Evolutionary conservation across 2,113 vertebrate genomes (phyloP), one percentile per base, ranked within the genome.

Genomic region (Mobula birostris): DNA sequence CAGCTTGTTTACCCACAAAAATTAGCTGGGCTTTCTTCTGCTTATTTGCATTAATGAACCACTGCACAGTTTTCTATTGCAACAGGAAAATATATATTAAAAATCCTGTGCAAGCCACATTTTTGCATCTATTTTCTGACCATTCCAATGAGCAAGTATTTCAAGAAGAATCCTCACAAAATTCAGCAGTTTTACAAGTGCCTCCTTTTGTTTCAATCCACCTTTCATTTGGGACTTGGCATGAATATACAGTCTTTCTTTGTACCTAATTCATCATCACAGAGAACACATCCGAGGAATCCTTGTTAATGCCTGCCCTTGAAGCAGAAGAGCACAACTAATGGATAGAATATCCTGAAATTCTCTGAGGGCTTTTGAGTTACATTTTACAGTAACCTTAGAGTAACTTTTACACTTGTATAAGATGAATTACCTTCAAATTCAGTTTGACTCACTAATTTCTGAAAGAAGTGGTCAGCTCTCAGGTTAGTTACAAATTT

Each of bases 241-340:
- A 40, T 74, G 68, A 72, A 94, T 32, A 82, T 36, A 72, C n/a
- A 72, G n/a, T 82, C 58, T 94, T 85, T 85, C 36, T 83, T 85
- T 70, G 77, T 82, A 83, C 72, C 36, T 87, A 85, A 94, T 94
- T 87, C 80, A 94, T 94, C 80, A 94, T 63, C 94, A 94, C 27
- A 70, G 68, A 72, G 68, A 12, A 27, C 88, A 48, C 19, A 40
- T n/a, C 68, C 74, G 68, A 12, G 32, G 66, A 74, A 48, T 48
- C 90, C 32, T 93, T 40, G 32, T 21, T 74, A 24, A 74, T 36
- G 9, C 61, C 7, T 93, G 66, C 40, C 68, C n/a, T 92, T 93
- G 66, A 32, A 74, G 58, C 27, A 72, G 68, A 36, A 74, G 68
- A 76, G 70, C 91, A 24, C 9, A 93, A 74, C 40, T 93, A 74